Evolutionary conservation across 2,113 vertebrate genomes (phyloP).

Genomic region (Cervus canadensis): DNA sequence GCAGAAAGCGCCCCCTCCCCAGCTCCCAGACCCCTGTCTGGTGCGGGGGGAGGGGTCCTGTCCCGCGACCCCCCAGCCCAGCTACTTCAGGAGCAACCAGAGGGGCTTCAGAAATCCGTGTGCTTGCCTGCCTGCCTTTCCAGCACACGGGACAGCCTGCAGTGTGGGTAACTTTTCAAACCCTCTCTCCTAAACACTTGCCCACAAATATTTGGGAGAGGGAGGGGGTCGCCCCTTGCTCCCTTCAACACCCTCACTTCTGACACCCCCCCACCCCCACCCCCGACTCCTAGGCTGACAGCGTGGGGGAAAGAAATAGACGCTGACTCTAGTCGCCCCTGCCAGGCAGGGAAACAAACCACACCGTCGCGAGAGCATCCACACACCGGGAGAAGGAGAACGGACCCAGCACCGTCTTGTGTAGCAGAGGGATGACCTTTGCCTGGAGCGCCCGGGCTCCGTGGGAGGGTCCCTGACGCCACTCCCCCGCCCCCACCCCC

Average conservation of each 20-base stretch:
- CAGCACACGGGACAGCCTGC: conserved; percentile 44
- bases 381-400: not conserved
- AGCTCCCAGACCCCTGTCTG: not conserved
- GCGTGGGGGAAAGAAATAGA: not conserved
- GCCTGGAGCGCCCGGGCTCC: too few relatives aligned
- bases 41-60: not conserved
- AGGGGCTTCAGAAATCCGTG: not conserved
- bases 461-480: too few relatives aligned
- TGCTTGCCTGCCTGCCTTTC: not conserved
- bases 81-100: not conserved
- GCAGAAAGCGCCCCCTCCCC: not conserved
- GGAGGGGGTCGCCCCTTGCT: not conserved
- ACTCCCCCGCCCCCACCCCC: too few relatives aligned
- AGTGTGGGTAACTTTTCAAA: conserved; percentile 40
- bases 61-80: not conserved
- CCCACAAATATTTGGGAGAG: not conserved
- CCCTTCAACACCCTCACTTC: not conserved
- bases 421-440: too few relatives aligned
- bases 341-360: not conserved
- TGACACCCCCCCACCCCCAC: not conserved
- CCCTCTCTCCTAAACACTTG: not conserved
- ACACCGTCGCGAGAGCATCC: not conserved
- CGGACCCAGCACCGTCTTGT: accelerated
- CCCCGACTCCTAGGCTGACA: not conserved
- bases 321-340: not conserved